Evolutionary conservation across 2,113 vertebrate species (phyloP).

Genomic region (Marmota flaviventris): DNA sequence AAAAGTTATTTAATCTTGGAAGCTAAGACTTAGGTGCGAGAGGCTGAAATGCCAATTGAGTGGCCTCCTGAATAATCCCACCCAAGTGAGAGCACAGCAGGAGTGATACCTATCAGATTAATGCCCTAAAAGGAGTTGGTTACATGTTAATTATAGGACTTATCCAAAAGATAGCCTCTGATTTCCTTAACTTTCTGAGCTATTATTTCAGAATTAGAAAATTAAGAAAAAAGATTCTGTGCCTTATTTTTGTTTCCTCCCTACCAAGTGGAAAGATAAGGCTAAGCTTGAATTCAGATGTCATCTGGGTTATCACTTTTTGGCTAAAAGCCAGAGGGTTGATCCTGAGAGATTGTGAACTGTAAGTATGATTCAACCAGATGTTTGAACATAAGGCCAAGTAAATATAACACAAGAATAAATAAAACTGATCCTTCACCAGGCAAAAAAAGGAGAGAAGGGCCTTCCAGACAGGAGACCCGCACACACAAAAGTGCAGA

Average conservation of each 20-base stretch:
- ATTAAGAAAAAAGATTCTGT: background rate
- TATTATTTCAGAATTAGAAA: slow-evolving; percentile 10
- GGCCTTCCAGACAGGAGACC: background rate
- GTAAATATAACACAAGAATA: too few species aligned
- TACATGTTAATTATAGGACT: background rate
- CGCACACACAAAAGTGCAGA: background rate
- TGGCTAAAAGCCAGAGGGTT: background rate
- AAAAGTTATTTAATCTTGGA: background rate
- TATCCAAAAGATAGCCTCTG: background rate
- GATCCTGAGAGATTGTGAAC: background rate
- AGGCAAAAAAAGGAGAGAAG: too few species aligned
- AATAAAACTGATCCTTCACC: too few species aligned
- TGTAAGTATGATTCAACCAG: background rate
- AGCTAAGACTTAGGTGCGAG: background rate
- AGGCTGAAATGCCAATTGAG: background rate
- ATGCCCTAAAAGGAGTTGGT: background rate
- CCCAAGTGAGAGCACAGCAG: background rate
- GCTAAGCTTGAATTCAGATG: background rate
- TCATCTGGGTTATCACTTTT: background rate
- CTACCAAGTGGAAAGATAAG: background rate
- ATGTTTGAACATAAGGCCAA: background rate
- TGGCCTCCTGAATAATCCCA: background rate
- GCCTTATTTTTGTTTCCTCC: background rate
- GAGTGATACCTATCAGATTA: background rate
- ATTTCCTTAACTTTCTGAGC: slow-evolving; percentile 5